These are phyloP conservation scores for Pitta sordida DNA, from an alignment of 2,113 vertebrate species.

Conservation along the genomic window DNA sequence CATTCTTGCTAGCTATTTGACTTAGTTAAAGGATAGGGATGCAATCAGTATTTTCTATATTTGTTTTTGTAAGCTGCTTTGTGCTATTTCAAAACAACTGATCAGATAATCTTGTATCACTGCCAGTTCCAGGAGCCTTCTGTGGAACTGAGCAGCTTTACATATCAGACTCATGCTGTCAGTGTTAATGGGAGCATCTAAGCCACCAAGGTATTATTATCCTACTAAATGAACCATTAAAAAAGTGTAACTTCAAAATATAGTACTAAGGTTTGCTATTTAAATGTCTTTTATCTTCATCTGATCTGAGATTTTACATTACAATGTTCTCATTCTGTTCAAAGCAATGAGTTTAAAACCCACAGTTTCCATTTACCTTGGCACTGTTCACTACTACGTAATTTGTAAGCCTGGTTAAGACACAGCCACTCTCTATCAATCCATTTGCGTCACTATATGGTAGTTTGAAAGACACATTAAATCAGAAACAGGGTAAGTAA, in stretches of 20 bases:
- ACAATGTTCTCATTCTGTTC: neutral
- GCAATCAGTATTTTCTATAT: slow-evolving; percentile 38
- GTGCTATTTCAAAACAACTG: slow-evolving; percentile 46
- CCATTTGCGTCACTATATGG: neutral
- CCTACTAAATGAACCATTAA: neutral
- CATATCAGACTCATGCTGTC: neutral
- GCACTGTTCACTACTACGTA: neutral
- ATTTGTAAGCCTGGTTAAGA: neutral
- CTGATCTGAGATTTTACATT: neutral
- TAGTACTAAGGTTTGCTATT: neutral
- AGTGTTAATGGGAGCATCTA: neutral
- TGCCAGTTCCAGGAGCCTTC: neutral
- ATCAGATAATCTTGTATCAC: slow-evolving; percentile 10
- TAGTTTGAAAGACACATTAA: neutral
- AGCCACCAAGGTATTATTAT: neutral
- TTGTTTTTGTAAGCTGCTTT: slow-evolving; percentile 50
- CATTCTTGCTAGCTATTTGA: neutral
- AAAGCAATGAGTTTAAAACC: neutral
- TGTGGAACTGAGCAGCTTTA: slow-evolving; percentile 1
- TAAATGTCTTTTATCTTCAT: neutral
- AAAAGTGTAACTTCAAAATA: neutral
- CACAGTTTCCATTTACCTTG: neutral
- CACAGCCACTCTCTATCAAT: neutral
- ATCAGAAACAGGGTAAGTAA: neutral
- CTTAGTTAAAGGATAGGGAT: neutral